Base-by-base conservation (phyloP, 2,113 vertebrate genomes). In the Trematomus loennbergii region DNA sequence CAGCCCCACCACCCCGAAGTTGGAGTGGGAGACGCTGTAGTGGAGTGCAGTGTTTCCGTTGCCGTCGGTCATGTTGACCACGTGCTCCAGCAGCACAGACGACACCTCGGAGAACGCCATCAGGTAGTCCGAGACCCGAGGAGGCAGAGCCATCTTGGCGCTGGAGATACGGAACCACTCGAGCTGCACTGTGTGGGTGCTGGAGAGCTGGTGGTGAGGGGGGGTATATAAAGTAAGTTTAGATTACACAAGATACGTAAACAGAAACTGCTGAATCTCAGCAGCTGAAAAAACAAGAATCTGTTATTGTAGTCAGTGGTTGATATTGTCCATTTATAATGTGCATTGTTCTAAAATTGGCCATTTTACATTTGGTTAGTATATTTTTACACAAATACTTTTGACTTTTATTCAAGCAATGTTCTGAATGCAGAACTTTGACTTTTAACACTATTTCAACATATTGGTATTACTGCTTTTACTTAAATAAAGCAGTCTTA, bases 1-100 rank as follows among this genome's bases (percentile, higher is more conserved):
- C 78, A 99, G 92, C 62, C 58, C 93, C 22, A 98, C 96, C 0
- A 99, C 97, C 8, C 92, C 80, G 65, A 99, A 97, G 92, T 99
- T 99, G 91, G 97, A 98, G 87, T 99, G 97, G 2, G 98, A 99
- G 61, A 99, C 97, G 0, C 97, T 99, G 94, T 99, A 99, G 94
- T 99, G 98, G 40, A 99, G 94, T 45, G 97, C 97, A 0, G 97
- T 98, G 95, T 99, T 99, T 48, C 98, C 97, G 0, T 99, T 99
- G 29, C 97, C 96, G 0, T 99, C 98, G 0, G 95, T 95, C 95
- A 99, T 96, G 94, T 99, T 99, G 86, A 99, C 96, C 9, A 99
- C 91, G 0, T 97, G 96, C 4, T 91, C 79, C 92, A 98, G 91
- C 71, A 99, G 92, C 15, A 91, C 85, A 0, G 95, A 89, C 0